A percentile compares a stretch with the other conserved stretches of the same genome.
phyloP scores from a whole-genome alignment of 1,140 invertebrate species.

The Bombus haemorrhoidalis region DNA sequence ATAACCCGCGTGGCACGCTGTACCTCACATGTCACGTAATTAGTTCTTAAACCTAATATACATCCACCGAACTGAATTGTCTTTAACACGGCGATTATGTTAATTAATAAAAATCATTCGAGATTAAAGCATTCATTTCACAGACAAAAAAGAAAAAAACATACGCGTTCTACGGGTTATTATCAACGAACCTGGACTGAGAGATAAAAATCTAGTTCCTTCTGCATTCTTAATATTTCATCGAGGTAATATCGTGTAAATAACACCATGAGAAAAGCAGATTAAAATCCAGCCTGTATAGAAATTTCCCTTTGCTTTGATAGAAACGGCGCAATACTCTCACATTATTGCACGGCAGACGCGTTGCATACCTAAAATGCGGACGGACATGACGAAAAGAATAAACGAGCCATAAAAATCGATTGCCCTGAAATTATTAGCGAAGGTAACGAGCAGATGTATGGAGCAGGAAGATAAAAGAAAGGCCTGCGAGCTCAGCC shows the following conservation, averaged over 20 bases:
- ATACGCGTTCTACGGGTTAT: too few species aligned
- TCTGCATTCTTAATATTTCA: background rate
- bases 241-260: background rate
- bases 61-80: background rate
- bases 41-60: background rate
- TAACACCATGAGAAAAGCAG: background rate
- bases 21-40: background rate
- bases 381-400: background rate
- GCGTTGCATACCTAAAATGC: background rate
- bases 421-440: slow-evolving; percentile 32
- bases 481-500: background rate
- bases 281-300: background rate
- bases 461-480: background rate
- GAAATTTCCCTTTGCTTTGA: background rate
- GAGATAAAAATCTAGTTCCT: background rate
- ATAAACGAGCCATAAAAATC: slow-evolving; percentile 23
- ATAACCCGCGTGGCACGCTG: too few species aligned
- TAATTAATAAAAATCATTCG: background rate
- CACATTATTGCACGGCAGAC: background rate
- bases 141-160: too few species aligned
- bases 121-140: background rate
- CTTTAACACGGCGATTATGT: background rate
- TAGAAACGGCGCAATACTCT: background rate
- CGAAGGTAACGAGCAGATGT: slow-evolving; percentile 14
- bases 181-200: background rate